Evolutionary conservation across 2,888 invertebrate genomes (phyloP).

Genomic region (Creontiades dilutus): DNA sequence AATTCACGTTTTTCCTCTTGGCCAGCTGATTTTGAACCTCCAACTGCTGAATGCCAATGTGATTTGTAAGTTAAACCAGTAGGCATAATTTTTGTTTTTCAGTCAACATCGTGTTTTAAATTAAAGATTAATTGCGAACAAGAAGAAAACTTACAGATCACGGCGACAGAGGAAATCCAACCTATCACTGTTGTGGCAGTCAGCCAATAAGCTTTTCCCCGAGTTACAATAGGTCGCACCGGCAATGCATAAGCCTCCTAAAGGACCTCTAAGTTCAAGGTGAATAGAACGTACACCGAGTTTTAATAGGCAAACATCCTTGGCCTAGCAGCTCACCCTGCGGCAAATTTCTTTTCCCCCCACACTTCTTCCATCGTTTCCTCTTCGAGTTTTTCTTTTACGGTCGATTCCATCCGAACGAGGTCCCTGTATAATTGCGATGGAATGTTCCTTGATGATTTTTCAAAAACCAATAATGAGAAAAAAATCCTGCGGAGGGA

Average conservation of each 20-base stretch:
- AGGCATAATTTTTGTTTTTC: no score
- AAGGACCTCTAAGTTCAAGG: conserved; percentile 62
- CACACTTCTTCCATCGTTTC: background rate
- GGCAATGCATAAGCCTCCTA: conserved; percentile 44
- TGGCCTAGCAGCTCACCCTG: conserved; percentile 43
- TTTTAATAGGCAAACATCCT: conserved; percentile 58
- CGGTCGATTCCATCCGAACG: conserved; percentile 2
- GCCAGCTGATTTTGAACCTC: no score
- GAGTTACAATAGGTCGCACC: conserved; percentile 13
- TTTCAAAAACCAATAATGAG: background rate
- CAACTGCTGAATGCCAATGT: no score
- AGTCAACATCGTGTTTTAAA: no score
- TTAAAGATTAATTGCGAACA: background rate
- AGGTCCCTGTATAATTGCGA: background rate
- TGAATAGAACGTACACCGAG: conserved; percentile 59
- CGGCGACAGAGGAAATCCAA: background rate
- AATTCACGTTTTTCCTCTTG: no score
- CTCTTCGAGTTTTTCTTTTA: background rate
- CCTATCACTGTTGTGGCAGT: conserved; percentile 14
- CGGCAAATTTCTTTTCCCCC: conserved; percentile 42
- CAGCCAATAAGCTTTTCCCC: background rate
- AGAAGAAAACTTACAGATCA: conserved; percentile 35
- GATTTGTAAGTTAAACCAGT: no score
- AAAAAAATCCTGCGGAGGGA: background rate
- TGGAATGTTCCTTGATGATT: background rate